Base-by-base conservation (phyloP, 2,797 vertebrate genomes). In the Gila robusta region DNA sequence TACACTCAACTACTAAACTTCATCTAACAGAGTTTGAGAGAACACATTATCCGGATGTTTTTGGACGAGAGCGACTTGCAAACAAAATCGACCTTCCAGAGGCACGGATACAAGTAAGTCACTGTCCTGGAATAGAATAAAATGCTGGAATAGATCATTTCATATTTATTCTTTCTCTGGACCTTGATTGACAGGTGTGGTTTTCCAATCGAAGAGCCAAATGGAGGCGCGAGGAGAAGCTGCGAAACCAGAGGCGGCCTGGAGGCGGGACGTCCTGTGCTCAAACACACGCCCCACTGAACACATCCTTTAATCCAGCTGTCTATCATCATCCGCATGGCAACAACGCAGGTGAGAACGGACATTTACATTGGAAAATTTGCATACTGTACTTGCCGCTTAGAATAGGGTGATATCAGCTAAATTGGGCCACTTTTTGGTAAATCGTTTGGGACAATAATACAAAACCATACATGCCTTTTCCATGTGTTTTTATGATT, bases 81-180 rank as follows among this genome's bases (percentile, higher is more conserved):
- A 97, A 98, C 93, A 99, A 99, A 97, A 99, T 99, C 90, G 98
- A 99, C 94, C 96, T 99, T 85, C 98, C 98, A 84, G 98, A 99
- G 93, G 98, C 98, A 81, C 97, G 98, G 95, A 99, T 99, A 97
- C 98, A 99, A 97, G 98, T 99, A 95, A 47, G 82, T 37, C 14
- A n/a, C 12, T 9, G 52, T 5, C 21, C 19, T 17, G 14, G 21
- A 79, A 84, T 35, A 17, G 6, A 44, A 67, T 21, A 11, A 39
- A 44, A 52, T 56, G 35, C 28, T 66, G 26, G 12, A 16, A 80
- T 39, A 74, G 64, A 73, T 66, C 0, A 26, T 73, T 37, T n/a
- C 19, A 56, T 23, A 11, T 69, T 3, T 69, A 5, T 23, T 39
- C 56, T 12, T 78, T 79, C 37, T 56, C 14, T 64, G 8, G 21